phyloP scores from a whole-genome alignment of 1,140 invertebrate genomes.

The Melitaea cinxia region DNA sequence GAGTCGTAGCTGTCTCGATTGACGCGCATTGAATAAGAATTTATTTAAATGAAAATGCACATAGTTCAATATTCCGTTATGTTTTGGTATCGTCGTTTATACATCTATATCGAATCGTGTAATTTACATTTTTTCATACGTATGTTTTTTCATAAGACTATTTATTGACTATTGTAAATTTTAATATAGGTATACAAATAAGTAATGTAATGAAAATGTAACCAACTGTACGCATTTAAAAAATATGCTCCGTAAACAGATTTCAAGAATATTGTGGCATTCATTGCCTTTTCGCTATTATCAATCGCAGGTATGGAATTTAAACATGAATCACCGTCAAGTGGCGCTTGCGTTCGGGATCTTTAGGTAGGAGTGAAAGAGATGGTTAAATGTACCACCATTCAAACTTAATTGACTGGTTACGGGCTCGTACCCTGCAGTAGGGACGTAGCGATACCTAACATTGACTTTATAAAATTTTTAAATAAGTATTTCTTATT shows the following conservation, averaged over 20 bases:
- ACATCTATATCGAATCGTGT: too few relatives aligned
- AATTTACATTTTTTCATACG: too few relatives aligned
- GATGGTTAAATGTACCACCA: conserved; percentile 69
- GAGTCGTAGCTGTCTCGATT: conserved; percentile 40
- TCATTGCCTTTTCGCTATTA: conserved; percentile 72
- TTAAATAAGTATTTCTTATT: conserved; percentile 59
- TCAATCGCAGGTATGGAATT: conserved; percentile 79
- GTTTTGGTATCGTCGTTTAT: conserved; percentile 27
- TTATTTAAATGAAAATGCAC: conserved; percentile 41
- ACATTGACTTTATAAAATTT: conserved; percentile 77
- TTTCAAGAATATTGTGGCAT: conserved; percentile 65
- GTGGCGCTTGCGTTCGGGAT: conserved; percentile 71
- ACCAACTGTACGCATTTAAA: conserved; percentile 8
- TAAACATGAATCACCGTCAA: conserved; percentile 78
- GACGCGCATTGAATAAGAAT: conserved; percentile 39
- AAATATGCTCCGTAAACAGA: conserved; percentile 24
- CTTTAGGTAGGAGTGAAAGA: conserved; percentile 67
- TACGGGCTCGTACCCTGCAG: conserved; percentile 74
- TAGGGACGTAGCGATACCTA: conserved; percentile 75
- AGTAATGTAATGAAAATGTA: neutral
- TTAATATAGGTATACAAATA: neutral
- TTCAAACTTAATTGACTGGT: conserved; percentile 79
- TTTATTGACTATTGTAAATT: neutral
- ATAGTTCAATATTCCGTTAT: conserved; percentile 35
- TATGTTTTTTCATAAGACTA: neutral